Conservation (phyloP, 2,113 vertebrate genomes). For the Megalops atlanticus region DNA sequence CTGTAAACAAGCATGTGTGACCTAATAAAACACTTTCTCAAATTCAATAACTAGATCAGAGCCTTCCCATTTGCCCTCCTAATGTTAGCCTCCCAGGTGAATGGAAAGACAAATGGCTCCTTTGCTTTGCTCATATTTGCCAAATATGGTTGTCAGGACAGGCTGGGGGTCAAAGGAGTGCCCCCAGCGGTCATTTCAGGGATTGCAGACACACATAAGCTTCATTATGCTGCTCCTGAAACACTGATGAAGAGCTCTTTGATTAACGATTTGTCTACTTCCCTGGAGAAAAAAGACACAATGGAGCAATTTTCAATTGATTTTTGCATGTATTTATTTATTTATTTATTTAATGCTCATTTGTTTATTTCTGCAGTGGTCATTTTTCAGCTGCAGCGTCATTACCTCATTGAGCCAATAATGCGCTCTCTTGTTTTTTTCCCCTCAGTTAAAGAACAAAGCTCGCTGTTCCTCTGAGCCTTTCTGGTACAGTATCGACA, state of each 20-base stretch:
- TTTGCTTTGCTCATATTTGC: neutral
- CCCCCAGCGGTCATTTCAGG: neutral
- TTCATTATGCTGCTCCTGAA: neutral
- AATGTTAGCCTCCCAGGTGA: no score
- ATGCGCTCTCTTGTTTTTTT: neutral
- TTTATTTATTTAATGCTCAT: neutral
- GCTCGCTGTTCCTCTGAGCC: neutral
- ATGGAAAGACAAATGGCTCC: no score
- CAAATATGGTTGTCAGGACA: neutral
- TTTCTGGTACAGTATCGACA: neutral
- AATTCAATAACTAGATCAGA: no score
- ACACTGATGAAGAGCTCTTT: neutral
- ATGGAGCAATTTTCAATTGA: neutral
- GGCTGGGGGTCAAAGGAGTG: neutral
- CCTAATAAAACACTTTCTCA: no score
- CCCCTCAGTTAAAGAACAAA: neutral
- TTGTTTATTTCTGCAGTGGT: neutral
- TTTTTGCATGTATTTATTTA: neutral
- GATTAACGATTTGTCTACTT: neutral
- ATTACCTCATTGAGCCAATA: neutral
- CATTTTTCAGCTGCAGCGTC: neutral
- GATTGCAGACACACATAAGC: neutral
- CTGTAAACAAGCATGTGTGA: no score
- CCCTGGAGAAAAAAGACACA: neutral
- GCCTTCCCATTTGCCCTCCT: no score